Evolutionary conservation across 2,888 invertebrate genomes (phyloP), one percentile per base, ranked within the genome.

Genomic region (Acrobasis consociella): DNA sequence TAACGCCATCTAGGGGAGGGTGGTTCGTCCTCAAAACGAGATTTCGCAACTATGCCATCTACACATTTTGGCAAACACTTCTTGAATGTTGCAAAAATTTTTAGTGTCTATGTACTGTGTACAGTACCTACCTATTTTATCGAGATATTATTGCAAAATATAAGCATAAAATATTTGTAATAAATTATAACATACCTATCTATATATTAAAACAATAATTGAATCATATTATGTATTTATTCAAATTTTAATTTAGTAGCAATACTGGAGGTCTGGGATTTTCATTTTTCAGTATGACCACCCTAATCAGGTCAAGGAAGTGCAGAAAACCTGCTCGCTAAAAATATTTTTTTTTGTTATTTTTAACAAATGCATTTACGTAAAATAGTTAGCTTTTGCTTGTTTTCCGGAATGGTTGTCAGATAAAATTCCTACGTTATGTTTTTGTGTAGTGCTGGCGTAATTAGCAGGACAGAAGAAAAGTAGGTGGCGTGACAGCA

Each of bases 291-390:
- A 69, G 60, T 68, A 75, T 85, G 72, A 81, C 76, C 78, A 86
- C 83, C 73, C 78, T 67, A 73, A 69, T 71, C 79, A 83, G 87
- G 84, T 87, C 87, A 87, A 89, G 87, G 85, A 91, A 89, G 87
- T 90, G 87, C 87, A 85, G 81, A 74, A 80, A 76, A 77, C 74
- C 72, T 77, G 77, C 72, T 82, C 75, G 74, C 80, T 73, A 81
- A 75, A 77, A 82, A 75, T 83, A 82, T 84, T 81, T 86, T 81
- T n/a, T 82, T 81, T 76, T 81, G 76, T 84, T 84, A 78, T 79
- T 83, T 84, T 81, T 81, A 77, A 66, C 76, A 78, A 82, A 81
- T 84, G 83, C 76, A 78, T 80, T 72, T 81, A 83, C 74, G 74
- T 79, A 75, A 82, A 76, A 81, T 56, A 81, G 5, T 76, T 67